These are phyloP conservation scores for Halocaridina rubra DNA, from an alignment of 2,888 invertebrate genomes.

Conservation along the genomic window DNA sequence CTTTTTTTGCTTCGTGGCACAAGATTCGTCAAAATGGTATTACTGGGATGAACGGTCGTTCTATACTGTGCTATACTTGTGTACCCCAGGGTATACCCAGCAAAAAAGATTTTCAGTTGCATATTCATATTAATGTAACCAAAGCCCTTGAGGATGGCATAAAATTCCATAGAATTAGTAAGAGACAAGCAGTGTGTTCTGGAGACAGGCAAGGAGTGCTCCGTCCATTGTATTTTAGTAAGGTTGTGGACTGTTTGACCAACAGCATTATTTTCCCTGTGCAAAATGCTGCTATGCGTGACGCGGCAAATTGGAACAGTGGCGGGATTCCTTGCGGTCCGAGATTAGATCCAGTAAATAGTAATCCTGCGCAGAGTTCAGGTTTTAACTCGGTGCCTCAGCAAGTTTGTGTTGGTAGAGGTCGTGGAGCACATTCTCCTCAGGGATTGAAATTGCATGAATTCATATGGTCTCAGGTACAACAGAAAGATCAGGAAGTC, in stretches of 20 bases:
- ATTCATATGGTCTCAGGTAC: slow-evolving; percentile 55
- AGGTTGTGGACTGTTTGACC: slow-evolving; percentile 42
- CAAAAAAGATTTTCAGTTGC: slow-evolving; percentile 32
- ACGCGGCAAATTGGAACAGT: background rate
- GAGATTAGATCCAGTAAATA: too few relatives aligned
- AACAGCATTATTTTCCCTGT: slow-evolving; percentile 39
- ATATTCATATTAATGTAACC: slow-evolving; percentile 42
- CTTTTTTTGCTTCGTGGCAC: slow-evolving; percentile 38
- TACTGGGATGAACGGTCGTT: background rate
- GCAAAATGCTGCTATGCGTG: background rate
- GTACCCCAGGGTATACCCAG: slow-evolving; percentile 15
- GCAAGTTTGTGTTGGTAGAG: background rate
- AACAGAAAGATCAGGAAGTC: slow-evolving; percentile 1
- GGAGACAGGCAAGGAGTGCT: slow-evolving; percentile 45
- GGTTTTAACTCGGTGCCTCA: background rate
- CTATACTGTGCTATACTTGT: slow-evolving; percentile 44
- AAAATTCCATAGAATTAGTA: slow-evolving; percentile 21
- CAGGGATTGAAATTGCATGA: slow-evolving; percentile 17
- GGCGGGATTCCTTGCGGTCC: background rate
- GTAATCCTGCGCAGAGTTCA: too few relatives aligned
- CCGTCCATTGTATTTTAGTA: slow-evolving; percentile 43
- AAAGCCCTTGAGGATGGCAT: slow-evolving; percentile 50
- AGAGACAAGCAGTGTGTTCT: slow-evolving; percentile 48
- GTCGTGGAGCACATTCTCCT: slow-evolving; percentile 28
- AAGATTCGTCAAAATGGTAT: slow-evolving; percentile 35